phyloP scores from a whole-genome alignment of 2,888 invertebrate species.

The Axea sp. region DNA sequence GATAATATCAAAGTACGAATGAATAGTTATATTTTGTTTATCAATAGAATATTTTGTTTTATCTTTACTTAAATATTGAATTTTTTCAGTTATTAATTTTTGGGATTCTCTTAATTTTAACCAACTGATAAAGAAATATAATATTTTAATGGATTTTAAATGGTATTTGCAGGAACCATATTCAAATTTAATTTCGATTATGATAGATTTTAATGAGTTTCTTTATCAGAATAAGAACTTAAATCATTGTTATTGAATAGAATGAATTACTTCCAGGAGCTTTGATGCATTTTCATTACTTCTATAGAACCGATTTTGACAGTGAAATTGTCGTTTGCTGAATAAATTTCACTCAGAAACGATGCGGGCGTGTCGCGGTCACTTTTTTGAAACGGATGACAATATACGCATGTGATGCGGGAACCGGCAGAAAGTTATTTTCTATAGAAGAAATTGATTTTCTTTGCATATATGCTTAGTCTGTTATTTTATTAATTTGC shows the following conservation, averaged over 20 bases:
- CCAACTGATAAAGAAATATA: too few relatives aligned
- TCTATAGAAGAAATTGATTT: constrained; percentile 61
- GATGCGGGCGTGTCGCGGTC: constrained; percentile 54
- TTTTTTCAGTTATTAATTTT: too few relatives aligned
- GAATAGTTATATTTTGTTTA: too few relatives aligned
- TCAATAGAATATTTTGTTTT: too few relatives aligned
- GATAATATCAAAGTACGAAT: too few relatives aligned
- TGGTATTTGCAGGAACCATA: too few relatives aligned
- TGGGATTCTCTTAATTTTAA: too few relatives aligned
- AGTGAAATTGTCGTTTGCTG: constrained; percentile 57
- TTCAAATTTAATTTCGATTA: too few relatives aligned
- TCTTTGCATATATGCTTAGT: constrained; percentile 19
- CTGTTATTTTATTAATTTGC: constrained; percentile 29
- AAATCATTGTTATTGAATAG: constrained; percentile 25
- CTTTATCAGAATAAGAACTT: too few relatives aligned
- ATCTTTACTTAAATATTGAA: too few relatives aligned
- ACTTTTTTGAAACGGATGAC: constrained; percentile 51
- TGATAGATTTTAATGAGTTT: too few relatives aligned
- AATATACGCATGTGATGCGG: constrained; percentile 51
- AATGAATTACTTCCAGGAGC: constrained; percentile 26
- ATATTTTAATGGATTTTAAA: too few relatives aligned
- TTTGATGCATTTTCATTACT: constrained; percentile 59
- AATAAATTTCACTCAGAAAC: constrained; percentile 59
- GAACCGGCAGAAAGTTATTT: constrained; percentile 62
- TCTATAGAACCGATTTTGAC: constrained; percentile 29